Percentiles rank a stretch among this genome's conserved stretches.
Evolutionary conservation across 2,888 invertebrate species (phyloP).

Genomic region (Antitype chi): DNA sequence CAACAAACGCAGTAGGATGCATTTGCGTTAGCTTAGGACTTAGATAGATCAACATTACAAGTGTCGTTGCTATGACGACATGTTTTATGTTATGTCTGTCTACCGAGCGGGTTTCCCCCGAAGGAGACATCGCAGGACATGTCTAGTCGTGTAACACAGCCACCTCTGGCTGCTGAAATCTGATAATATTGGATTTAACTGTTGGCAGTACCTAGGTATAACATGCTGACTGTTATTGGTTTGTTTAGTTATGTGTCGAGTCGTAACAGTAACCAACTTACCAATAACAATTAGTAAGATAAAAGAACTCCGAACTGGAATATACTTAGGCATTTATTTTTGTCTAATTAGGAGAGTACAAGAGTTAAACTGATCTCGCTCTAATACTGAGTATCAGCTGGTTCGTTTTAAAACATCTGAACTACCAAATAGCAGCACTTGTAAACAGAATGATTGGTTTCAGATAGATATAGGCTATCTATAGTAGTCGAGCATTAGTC

Average conservation of each 20-base stretch:
- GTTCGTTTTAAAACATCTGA: slow-evolving; percentile 37
- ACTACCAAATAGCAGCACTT: slow-evolving; percentile 31
- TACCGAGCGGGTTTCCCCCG: slow-evolving; percentile 27
- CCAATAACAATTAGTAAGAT: neutral
- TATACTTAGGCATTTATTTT: neutral
- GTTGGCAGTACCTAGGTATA: neutral
- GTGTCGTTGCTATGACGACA: slow-evolving; percentile 21
- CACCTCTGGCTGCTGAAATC: neutral
- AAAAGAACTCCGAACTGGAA: too few species aligned
- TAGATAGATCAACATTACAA: slow-evolving; percentile 5
- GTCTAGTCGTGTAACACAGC: neutral
- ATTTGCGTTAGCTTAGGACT: slow-evolving; percentile 3
- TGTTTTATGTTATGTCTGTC: neutral
- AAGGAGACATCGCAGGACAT: neutral
- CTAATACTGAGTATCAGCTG: slow-evolving; percentile 33
- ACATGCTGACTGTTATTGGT: too few species aligned
- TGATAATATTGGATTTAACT: neutral
- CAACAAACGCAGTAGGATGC: neutral
- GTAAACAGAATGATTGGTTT: slow-evolving; percentile 55
- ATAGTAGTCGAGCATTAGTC: slow-evolving; percentile 45
- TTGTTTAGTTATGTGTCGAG: too few species aligned
- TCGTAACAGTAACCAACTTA: neutral
- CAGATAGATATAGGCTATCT: slow-evolving; percentile 48
- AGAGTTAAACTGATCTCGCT: neutral
- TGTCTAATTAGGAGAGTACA: neutral